These are phyloP conservation scores for Oreochromis grahami DNA, from an alignment of 2,797 vertebrate genomes.

Conservation along the genomic window DNA sequence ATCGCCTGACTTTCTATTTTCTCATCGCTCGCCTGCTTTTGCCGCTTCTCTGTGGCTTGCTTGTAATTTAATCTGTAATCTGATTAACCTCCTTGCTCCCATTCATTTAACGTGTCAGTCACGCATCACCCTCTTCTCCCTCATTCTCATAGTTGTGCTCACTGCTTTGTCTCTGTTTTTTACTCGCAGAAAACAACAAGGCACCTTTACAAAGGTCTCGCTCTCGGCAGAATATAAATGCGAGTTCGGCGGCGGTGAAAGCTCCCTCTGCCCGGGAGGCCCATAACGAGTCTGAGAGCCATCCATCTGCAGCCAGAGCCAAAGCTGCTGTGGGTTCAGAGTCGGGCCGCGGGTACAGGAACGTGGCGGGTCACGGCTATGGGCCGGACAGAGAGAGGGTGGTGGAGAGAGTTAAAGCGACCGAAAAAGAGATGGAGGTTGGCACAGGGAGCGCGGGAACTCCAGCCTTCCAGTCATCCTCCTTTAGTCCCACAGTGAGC, in stretches of 20 bases:
- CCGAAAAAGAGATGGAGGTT: conserved; percentile 67
- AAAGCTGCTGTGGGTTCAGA: conserved; percentile 60
- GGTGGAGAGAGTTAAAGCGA: conserved; percentile 7
- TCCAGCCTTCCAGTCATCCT: conserved; percentile 6
- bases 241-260: conserved; percentile 57
- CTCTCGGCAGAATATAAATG: conserved; percentile 83
- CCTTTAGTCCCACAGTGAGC: conserved; percentile 3
- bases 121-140: neutral
- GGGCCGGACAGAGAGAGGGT: conserved; percentile 43
- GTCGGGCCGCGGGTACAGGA: conserved; percentile 42
- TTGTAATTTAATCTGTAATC: conserved; percentile 40
- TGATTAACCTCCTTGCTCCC: conserved; percentile 29
- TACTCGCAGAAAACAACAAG: conserved; percentile 88
- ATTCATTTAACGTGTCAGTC: conserved; percentile 23
- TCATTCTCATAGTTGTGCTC: conserved; percentile 19
- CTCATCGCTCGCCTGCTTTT: neutral
- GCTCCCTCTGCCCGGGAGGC: conserved; percentile 82
- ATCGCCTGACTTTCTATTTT: neutral
- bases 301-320: conserved; percentile 67
- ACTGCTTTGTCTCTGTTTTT: conserved; percentile 51
- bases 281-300: conserved; percentile 80
- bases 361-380: conserved; percentile 11
- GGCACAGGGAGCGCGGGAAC: conserved; percentile 59
- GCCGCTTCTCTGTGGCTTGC: conserved; percentile 12
- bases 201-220: conserved; percentile 83